A percentile compares a stretch with the other conserved stretches of the same genome.
Evolutionary conservation across 2,888 invertebrate genomes (phyloP).

Genomic region (Drosophila longiperda): DNA sequence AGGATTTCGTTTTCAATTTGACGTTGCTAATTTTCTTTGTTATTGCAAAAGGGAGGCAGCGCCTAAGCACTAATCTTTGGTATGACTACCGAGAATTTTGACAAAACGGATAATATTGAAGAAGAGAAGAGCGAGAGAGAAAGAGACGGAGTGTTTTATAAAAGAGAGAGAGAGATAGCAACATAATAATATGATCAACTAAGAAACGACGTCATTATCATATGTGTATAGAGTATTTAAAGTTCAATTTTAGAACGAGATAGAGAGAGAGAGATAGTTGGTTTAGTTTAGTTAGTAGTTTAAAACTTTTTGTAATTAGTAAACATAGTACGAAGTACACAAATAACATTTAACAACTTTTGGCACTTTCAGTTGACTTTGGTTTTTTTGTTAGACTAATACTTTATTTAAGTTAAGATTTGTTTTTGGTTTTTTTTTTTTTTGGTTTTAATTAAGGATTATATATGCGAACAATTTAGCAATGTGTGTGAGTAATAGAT

Average conservation of each 20-base stretch:
- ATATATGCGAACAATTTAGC: constrained; percentile 81
- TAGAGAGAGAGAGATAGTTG: constrained; percentile 59
- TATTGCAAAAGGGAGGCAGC: constrained; percentile 8
- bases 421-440: constrained; percentile 56
- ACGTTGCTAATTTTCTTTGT: constrained; percentile 41
- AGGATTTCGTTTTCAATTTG: constrained; percentile 59
- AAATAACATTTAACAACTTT: constrained; percentile 81
- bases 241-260: constrained; percentile 68
- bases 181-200: constrained; percentile 78
- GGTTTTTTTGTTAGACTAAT: constrained; percentile 71
- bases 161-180: constrained; percentile 57
- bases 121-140: constrained; percentile 50
- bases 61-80: constrained; percentile 46
- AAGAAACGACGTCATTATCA: constrained; percentile 71
- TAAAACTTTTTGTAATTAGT: constrained; percentile 74
- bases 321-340: constrained; percentile 81
- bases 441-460: constrained; percentile 68
- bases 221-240: constrained; percentile 49
- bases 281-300: constrained; percentile 71
- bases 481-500: constrained; percentile 81
- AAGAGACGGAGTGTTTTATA: constrained; percentile 29
- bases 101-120: constrained; percentile 65
- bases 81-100: constrained; percentile 34
- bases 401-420: constrained; percentile 73
- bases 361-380: constrained; percentile 72